These are phyloP conservation scores for Ptilodon capucinus DNA, from an alignment of 2,888 invertebrate species.

Conservation along the genomic window DNA sequence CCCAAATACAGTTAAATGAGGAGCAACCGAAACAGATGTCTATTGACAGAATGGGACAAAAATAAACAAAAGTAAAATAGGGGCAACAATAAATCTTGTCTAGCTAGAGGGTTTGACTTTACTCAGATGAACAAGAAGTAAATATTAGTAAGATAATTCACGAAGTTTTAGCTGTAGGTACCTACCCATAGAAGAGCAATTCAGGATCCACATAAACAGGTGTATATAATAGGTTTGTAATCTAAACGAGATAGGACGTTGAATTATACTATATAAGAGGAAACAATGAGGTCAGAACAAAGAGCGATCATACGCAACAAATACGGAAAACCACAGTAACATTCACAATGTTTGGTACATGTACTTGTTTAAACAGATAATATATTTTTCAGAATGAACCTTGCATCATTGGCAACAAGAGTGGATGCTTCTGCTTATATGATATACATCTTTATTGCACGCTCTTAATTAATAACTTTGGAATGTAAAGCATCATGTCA, in stretches of 20 bases:
- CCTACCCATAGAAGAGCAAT: too few relatives aligned
- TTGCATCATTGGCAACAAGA: too few relatives aligned
- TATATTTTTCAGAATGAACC: too few relatives aligned
- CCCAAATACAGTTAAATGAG: slow-evolving; percentile 35
- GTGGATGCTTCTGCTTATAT: too few relatives aligned
- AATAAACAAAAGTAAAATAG: slow-evolving; percentile 46
- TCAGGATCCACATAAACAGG: too few relatives aligned
- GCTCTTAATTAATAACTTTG: too few relatives aligned
- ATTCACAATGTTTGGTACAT: too few relatives aligned
- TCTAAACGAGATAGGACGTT: too few relatives aligned
- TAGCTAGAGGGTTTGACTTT: slow-evolving; percentile 20
- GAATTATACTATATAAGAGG: neutral
- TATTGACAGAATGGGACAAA: slow-evolving; percentile 60
- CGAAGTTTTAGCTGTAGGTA: neutral
- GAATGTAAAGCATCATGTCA: too few relatives aligned
- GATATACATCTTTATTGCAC: too few relatives aligned
- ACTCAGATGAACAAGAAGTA: neutral
- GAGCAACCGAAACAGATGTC: slow-evolving; percentile 54
- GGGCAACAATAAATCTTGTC: slow-evolving; percentile 51
- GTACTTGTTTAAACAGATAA: too few relatives aligned
- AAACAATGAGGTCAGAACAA: neutral
- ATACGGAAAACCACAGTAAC: neutral
- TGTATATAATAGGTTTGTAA: too few relatives aligned
- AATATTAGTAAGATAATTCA: neutral
- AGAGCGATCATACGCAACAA: neutral